Evolutionary conservation across 1,140 invertebrate species (phyloP), one percentile per base, ranked within the genome.

Genomic region (Papilio aristodemus): DNA sequence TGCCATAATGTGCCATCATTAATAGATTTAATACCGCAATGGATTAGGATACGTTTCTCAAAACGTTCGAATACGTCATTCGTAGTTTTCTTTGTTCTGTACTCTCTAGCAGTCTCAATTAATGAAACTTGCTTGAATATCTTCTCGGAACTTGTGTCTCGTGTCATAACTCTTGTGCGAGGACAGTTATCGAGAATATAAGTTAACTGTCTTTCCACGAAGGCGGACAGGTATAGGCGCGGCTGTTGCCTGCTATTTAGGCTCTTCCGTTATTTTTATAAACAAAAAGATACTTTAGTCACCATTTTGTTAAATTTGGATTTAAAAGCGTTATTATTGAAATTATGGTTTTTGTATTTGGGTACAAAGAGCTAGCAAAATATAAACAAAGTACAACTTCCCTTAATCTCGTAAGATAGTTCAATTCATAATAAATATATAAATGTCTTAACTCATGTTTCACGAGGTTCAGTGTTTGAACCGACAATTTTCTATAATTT

Each of bases 131-230:
- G 41, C n/a, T 43, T 4, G 14, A 43, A 14, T 14, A 43, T n/a
- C 41, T 43, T 13, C 41, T 6, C 27, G 27, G 2, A 32, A 3
- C 27, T 32, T 14, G 43, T 19, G 4, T 19, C 14, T 50, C 10
- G 22, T 22, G 46, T 54, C 19, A 54, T 54, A 9, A 43, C 11
- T 32, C 2, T 17, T 43, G 14, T 0, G 7, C 11, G 19, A 7
- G 46, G 46, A 54, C 46, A 25, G 46, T 54, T 54, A 54, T 54
- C 46, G 46, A 54, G 22, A 54, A 9, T 54, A 10, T 54, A 54
- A 11, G 19, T 17, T 54, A 54, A 54, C 46, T 54, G 46, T 54
- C 22, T 10, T 22, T 19, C 17, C 17, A 22, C 22, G 43, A 9
- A 14, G 1, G 19, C 43, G 17, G 43, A 54, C 46, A 54, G 46